phyloP scores from a whole-genome alignment of 2,888 invertebrate species.

The Anthrax anthrax region DNA sequence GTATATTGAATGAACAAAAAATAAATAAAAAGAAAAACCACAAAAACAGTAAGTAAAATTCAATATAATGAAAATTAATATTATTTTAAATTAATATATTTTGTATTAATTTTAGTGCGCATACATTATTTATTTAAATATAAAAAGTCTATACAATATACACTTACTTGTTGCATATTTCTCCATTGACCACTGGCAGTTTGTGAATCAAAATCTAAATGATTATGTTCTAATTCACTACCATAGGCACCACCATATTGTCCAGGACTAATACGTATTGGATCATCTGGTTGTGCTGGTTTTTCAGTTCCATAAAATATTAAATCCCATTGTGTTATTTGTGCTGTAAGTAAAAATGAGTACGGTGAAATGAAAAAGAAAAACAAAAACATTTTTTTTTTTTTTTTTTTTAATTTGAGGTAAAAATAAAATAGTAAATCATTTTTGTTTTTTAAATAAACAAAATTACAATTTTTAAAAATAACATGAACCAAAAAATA shows the following conservation, averaged over 20 bases:
- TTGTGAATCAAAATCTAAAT: conserved; percentile 41
- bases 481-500: no score
- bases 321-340: conserved; percentile 64
- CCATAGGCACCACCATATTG: conserved; percentile 23
- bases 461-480: background rate
- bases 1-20: conserved; percentile 1
- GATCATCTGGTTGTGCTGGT: conserved; percentile 41
- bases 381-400: no score
- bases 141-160: no score
- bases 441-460: background rate
- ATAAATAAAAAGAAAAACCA: background rate
- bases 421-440: background rate
- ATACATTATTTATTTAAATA: no score
- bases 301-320: conserved; percentile 67
- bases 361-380: no score
- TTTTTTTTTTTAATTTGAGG: no score
- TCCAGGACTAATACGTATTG: conserved; percentile 21
- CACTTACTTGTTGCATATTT: conserved; percentile 45
- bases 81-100: no score
- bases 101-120: no score
- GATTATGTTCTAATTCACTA: conserved; percentile 45
- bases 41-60: background rate
- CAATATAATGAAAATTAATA: background rate
- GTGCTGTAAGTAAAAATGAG: no score
- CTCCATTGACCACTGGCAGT: conserved; percentile 45